A percentile compares a stretch with the other conserved stretches of the same genome.
These are phyloP conservation scores for Nematolebias whitei DNA, from an alignment of 2,113 vertebrate genomes.

Conservation along the genomic window DNA sequence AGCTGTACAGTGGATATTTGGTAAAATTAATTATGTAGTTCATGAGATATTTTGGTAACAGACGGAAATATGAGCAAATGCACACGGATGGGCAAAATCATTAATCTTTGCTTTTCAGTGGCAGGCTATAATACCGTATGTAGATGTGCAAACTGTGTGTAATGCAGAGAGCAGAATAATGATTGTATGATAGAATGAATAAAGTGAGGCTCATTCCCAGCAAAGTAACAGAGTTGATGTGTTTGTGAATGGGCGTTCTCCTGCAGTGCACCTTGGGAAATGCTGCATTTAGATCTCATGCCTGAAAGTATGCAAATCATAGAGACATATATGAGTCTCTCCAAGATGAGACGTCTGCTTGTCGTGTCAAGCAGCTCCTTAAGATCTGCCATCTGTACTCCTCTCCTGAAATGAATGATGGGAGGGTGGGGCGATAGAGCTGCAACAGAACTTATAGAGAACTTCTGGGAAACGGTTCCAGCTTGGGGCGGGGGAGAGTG, in stretches of 20 bases:
- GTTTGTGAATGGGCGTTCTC: not conserved
- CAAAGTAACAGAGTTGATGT: not conserved
- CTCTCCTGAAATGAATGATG: slow-evolving; percentile 22
- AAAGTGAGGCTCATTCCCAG: not conserved
- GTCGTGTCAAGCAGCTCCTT: not conserved
- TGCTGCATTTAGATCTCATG: not conserved
- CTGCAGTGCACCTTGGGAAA: not conserved
- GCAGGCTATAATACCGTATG: too few species aligned
- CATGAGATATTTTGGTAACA: too few species aligned
- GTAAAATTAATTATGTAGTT: too few species aligned
- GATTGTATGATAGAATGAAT: too few species aligned
- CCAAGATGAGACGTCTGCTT: slow-evolving; percentile 1
- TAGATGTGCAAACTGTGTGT: too few species aligned
- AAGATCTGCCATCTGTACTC: slow-evolving; percentile 17
- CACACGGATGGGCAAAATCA: too few species aligned
- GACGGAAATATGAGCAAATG: too few species aligned
- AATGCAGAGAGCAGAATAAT: too few species aligned
- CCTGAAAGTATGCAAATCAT: not conserved
- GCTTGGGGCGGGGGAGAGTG: not conserved
- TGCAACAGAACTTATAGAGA: slow-evolving; percentile 20
- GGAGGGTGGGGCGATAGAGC: slow-evolving; percentile 24
- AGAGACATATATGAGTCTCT: not conserved
- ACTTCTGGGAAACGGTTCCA: slow-evolving; percentile 15
- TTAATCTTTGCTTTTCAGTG: too few species aligned
- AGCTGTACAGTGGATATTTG: too few species aligned